Base-by-base conservation (phyloP, 2,113 vertebrate genomes). In the Litocranius walleri region DNA sequence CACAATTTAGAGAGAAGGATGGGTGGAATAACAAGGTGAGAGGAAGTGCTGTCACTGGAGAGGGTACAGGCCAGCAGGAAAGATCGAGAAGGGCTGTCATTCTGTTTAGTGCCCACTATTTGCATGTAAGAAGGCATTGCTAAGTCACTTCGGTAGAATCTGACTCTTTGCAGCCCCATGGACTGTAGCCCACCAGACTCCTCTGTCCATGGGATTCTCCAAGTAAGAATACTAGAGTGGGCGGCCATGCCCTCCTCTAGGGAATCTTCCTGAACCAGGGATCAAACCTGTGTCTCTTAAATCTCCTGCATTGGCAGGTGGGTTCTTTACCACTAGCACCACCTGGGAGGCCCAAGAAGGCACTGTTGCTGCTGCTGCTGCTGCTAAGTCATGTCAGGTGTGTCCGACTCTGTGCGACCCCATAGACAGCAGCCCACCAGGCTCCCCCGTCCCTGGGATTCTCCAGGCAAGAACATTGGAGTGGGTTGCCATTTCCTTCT, bases 341-440 rank as follows among this genome's bases (percentile, higher is more conserved):
- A 71, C 64, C 64, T 71, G n/a, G 64, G 17, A 21, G n/a, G 64
- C 19, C n/a, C n/a, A 71, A 36, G 64, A 36, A 71, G 9, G n/a
- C n/a, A 36, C 36, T 67, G 54, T 7, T 56, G 21, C 21, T 57
- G 21, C 52, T 52, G 52, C 54, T 56, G 54, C 56, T 25, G 56
- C 56, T 11, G 21, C 8, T 57, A 25, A 57, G 56, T 57, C 3
- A 0, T 0, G 1, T 57, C 56, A 57, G 56, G 10, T 0, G 0
- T 4, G n/a, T 40, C n/a, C 3, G 2, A 71, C 67, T 23, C 67
- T 71, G 36, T 40, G 67, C 19, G 1, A 4, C n/a, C 67, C 19
- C n/a, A 40, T 23, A 21, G n/a, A 40, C 1, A 21, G 67, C 11
- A 71, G 67, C 67, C 67, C 5, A 71, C n/a, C n/a, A 71, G n/a